phyloP scores from a whole-genome alignment of 2,888 invertebrate genomes.

The Lepidonotus clava region DNA sequence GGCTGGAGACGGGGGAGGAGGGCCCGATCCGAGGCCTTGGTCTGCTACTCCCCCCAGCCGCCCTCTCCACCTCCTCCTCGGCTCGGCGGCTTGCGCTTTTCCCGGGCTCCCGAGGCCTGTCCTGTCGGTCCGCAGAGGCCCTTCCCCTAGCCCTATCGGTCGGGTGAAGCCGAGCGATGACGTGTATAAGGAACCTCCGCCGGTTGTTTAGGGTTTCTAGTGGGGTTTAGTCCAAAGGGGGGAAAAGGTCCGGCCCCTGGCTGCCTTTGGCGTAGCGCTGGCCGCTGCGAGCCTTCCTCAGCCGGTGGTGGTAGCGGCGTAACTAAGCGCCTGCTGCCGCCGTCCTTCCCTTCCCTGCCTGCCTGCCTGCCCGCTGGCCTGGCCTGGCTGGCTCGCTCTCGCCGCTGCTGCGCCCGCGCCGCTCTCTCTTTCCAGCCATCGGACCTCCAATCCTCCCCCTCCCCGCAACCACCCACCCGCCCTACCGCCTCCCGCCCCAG shows the following conservation, averaged over 20 bases:
- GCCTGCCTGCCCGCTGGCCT: background rate
- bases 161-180: too few species aligned
- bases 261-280: background rate
- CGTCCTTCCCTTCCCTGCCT: background rate
- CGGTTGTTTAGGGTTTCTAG: background rate
- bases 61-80: background rate
- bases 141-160: background rate
- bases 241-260: conserved; percentile 14
- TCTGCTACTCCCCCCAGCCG: background rate
- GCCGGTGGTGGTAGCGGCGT: conserved; percentile 53
- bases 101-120: background rate
- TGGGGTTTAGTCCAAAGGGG: background rate
- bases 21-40: too few species aligned
- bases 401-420: conserved; percentile 30
- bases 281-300: conserved; percentile 33
- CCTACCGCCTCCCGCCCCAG: background rate
- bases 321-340: conserved; percentile 1
- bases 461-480: background rate
- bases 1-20: too few species aligned
- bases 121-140: too few species aligned
- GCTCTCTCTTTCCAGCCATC: too few species aligned
- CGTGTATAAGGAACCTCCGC: too few species aligned
- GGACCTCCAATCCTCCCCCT: too few species aligned
- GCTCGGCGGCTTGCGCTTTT: background rate
- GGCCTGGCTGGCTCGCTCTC: too few species aligned